Evolutionary conservation across 1,140 invertebrate species (phyloP), one percentile per base, ranked within the genome.

Genomic region (Sipha flava): DNA sequence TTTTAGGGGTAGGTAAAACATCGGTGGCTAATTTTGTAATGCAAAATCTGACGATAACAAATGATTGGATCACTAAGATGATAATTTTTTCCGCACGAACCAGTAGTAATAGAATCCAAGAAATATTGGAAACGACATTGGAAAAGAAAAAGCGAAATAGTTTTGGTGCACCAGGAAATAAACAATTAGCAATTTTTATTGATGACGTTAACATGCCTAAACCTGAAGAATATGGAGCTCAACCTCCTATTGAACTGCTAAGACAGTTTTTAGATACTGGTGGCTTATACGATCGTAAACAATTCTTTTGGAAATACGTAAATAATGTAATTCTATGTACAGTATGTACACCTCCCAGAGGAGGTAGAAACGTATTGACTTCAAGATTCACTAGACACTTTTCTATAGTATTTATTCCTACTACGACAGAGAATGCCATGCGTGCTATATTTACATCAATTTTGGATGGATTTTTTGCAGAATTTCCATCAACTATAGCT

Each of bases 141-240:
- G 94, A 96, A 82, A 94, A 92, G 83, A 89, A 93, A 57, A 92
- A 92, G 73, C 92, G 91, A 79, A 92, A 91, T 2, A 87, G 94
- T 2, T 87, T 93, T n/a, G 94, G 94, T 0, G 94, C 94, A 4
- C 94, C 94, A 0, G 84, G 92, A 26, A 94, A 93, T 9, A 95
- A 95, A 85, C 91, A 91, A 82, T 87, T 94, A 0, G 90, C 95
- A 40, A 88, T 95, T 64, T 95, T 95, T 85, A 91, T 97, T n/a
- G 95, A 97, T 85, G 95, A 97, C 84, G 89, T 97, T 1, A 96
- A 97, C 83, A 95, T 96, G 94, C 95, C 95, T 0, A 91, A 90
- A 82, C 84, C 92, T 43, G 91, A 95, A 82, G 90, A 89, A 0
- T 97, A 95, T 84, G 94, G 94, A 21, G 93, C 94, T 6, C 94